Base-by-base conservation (phyloP, 2,113 vertebrate genomes). In the Phyllopteryx taeniolatus region DNA sequence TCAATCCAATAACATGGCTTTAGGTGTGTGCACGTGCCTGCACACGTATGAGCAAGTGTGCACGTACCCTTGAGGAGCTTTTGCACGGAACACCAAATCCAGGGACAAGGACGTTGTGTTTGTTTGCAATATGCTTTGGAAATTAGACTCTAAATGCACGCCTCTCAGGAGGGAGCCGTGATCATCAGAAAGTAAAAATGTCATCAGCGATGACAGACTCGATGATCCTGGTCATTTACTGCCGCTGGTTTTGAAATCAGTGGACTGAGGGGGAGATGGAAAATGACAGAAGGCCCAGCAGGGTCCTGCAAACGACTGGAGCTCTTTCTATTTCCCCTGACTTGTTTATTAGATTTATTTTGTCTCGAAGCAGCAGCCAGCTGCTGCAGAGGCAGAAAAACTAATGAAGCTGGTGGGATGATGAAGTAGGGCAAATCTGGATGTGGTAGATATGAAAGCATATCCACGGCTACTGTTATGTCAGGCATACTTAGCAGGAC, bases 1-100 rank as follows among this genome's bases (percentile, higher is more conserved):
- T 89, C 89, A 88, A 83, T 89, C 85, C 90, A 90, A 89, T 91
- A 91, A 90, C 85, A 71, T 22, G 75, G 84, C 51, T 81, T 76
- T 70, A 64, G 78, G 70, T 78, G 72, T 60, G 80, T 19, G 66
- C 59, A 60, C 46, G 42, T 61, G 72, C 7, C 61, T 1, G 63
- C 51, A 56, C 76, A 59, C 62, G 67, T 73, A 72, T 33, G 68
- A 69, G 62, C 64, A 64, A 33, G 44, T 44, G 46, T 64, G 70
- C n/a, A 43, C 15, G 43, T 83, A 84, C 77, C 86, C 86, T 87
- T 78, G 87, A 83, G 76, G 78, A 64, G 53, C 31, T 3, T 71
- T 75, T 67, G 51, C 72, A 65, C 79, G 44, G 67, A 54, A 70
- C 78, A 78, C 69, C 80, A 82, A 83, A 89, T 84, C 80, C 86